These are phyloP conservation scores for Opisthocomus hoazin DNA, from an alignment of 2,113 vertebrate species.

Conservation along the genomic window DNA sequence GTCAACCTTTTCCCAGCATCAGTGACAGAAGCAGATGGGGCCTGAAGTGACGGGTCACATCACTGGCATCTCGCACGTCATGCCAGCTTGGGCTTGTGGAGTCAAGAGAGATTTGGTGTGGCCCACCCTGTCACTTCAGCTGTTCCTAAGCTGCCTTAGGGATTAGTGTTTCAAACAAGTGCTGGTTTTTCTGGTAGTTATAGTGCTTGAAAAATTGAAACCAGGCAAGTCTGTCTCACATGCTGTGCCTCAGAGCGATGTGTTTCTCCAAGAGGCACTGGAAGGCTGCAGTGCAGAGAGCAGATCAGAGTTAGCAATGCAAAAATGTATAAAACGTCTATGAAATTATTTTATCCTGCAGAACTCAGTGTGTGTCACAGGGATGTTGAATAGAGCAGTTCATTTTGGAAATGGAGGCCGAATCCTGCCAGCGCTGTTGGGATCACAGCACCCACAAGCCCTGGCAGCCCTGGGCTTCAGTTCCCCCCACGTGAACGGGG, in stretches of 20 bases:
- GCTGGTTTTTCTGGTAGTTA: neutral
- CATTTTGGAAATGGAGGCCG: neutral
- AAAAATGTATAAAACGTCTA: neutral
- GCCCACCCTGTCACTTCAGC: neutral
- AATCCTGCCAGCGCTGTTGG: neutral
- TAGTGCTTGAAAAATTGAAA: neutral
- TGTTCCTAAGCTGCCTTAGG: neutral
- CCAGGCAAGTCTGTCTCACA: neutral
- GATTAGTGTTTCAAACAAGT: neutral
- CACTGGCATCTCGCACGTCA: neutral
- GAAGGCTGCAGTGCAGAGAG: neutral
- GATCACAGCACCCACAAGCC: neutral
- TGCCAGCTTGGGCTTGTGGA: neutral
- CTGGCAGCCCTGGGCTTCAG: neutral
- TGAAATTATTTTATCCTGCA: neutral
- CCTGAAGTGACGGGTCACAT: neutral
- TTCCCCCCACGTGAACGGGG: neutral
- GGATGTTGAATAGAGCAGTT: neutral
- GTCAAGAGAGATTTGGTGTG: neutral
- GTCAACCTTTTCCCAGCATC: neutral
- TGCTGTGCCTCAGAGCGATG: neutral
- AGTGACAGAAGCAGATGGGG: neutral
- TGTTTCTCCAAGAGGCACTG: neutral
- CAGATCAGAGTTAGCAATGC: neutral
- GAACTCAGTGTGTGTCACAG: neutral